Evolutionary conservation across 2,113 vertebrate genomes (phyloP).

Genomic region (Podarcis raffonei): DNA sequence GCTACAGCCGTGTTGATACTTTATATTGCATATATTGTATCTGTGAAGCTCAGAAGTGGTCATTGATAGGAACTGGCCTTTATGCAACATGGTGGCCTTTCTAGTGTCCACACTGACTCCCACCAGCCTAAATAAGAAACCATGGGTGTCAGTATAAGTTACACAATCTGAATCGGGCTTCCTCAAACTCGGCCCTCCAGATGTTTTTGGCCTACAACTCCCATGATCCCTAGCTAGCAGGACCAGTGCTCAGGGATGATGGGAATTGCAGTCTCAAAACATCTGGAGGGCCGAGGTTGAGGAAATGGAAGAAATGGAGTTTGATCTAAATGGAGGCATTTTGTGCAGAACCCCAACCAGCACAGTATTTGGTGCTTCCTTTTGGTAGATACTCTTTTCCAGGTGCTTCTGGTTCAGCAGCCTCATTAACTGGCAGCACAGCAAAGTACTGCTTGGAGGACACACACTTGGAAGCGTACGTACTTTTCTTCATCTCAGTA

Average conservation of each 20-base stretch:
- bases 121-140: neutral
- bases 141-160: neutral
- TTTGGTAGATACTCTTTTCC: neutral
- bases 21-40: neutral
- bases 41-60: neutral
- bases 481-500: neutral
- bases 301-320: too few relatives aligned
- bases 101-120: neutral
- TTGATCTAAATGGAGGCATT: neutral
- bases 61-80: neutral
- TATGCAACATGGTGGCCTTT: neutral
- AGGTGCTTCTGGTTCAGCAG: neutral
- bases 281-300: too few relatives aligned
- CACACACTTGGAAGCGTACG: neutral
- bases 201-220: too few relatives aligned
- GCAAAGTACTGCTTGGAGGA: neutral
- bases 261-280: too few relatives aligned
- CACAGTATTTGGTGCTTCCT: neutral
- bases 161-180: neutral
- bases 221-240: too few relatives aligned
- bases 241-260: too few relatives aligned
- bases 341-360: neutral
- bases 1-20: too few relatives aligned
- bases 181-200: too few relatives aligned
- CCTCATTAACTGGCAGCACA: neutral